Evolutionary conservation across 2,888 invertebrate species (phyloP), one percentile per base, ranked within the genome.

Genomic region (Pristionchus mayeri): DNA sequence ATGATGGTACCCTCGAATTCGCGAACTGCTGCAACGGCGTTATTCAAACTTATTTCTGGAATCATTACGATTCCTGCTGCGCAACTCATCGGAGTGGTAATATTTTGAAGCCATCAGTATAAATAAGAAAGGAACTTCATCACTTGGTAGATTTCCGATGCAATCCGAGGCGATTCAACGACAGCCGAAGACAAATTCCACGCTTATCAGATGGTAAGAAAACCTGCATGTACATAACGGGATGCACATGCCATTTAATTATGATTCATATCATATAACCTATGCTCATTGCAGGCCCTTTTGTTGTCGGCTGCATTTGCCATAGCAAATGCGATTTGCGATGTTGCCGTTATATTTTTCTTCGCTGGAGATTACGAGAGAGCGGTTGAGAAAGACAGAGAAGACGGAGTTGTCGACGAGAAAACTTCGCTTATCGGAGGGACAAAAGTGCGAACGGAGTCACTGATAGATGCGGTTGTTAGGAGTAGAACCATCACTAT

Each of bases 201-300:
- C 71, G 71, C 71, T 44, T 71, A 71, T 44, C 71, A n/a, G n/a
- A 9, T 71, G 71, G 71, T 71, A n/a, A n/a, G 34, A 37, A 34
- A 16, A 18, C 4, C 11, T 27, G 4, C 16, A 7, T n/a, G 4
- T 24, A 18, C 21, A n/a, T n/a, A n/a, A n/a, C 13, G 13, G 16
- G 11, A n/a, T n/a, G n/a, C n/a, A n/a, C n/a, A n/a, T n/a, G n/a
- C n/a, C n/a, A n/a, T n/a, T 16, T 24, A 60, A 30, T 13, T 2
- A 7, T 11, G 13, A 18, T 57, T 3, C n/a, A 24, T 52, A 4
- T 16, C 7, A 9, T 44, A 11, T 9, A 27, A 27, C n/a, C 4
- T 2, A 18, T 4, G 18, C 18, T 52, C 52, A 52, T 60, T 60
- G 27, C 63, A 63, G 63, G 63, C 63, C 34, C 63, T 63, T 1